Percentiles rank a stretch among this genome's conserved stretches.
phyloP scores from a whole-genome alignment of 2,113 vertebrate genomes.

The Trogon melanurus region DNA sequence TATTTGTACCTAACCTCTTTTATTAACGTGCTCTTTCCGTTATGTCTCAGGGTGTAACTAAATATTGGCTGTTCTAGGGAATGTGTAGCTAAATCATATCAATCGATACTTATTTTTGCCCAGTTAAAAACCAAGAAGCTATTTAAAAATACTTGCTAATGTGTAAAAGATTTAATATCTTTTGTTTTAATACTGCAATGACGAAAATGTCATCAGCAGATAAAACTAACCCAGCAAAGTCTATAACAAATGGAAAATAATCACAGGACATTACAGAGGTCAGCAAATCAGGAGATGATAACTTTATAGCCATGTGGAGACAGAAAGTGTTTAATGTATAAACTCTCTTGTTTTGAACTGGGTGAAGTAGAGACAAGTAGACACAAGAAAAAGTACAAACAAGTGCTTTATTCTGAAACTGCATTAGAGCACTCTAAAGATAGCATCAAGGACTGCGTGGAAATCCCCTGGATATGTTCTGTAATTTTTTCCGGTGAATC shows the following conservation, averaged over 20 bases:
- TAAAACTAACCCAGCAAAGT: neutral
- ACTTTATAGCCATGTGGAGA: neutral
- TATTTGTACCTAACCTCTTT: neutral
- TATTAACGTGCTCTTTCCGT: neutral
- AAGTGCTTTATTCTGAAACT: conserved; percentile 40
- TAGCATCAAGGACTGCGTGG: conserved; percentile 55
- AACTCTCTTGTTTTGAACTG: conserved; percentile 27
- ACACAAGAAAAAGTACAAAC: conserved; percentile 60
- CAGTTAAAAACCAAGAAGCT: neutral
- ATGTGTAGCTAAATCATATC: neutral
- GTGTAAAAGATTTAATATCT: neutral
- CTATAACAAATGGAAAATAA: neutral
- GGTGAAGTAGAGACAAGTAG: conserved; percentile 55
- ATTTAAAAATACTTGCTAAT: neutral
- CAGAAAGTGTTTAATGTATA: neutral
- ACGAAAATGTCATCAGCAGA: neutral
- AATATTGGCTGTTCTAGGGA: neutral
- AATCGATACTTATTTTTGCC: neutral
- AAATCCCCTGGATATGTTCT: conserved; percentile 56
- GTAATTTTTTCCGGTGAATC: conserved; percentile 28
- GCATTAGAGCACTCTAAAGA: conserved; percentile 40
- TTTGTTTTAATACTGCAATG: neutral
- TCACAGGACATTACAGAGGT: neutral
- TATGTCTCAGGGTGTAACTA: conserved; percentile 14
- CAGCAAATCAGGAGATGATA: neutral